Percentiles rank a stretch among this genome's conserved stretches.
Conservation (phyloP, 2,797 vertebrate genomes). For the Siniperca scherzeri region DNA sequence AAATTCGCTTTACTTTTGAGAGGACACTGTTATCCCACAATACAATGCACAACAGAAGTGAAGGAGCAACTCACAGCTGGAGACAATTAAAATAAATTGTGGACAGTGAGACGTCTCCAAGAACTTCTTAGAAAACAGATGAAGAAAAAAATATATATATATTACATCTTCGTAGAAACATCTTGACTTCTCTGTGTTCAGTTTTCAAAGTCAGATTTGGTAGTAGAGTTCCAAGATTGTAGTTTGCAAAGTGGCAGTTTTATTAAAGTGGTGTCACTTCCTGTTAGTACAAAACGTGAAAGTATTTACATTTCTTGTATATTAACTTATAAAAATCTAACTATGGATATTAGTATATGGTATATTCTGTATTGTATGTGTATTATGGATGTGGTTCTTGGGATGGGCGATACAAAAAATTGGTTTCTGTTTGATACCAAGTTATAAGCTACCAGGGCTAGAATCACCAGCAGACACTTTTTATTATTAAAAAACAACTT, state of each 20-base stretch:
- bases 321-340: neutral
- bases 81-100: neutral
- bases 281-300: neutral
- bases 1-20: neutral
- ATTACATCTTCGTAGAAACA: neutral
- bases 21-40: neutral
- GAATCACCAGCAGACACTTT: neutral
- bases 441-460: no score
- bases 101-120: neutral
- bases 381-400: neutral
- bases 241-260: neutral
- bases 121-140: neutral
- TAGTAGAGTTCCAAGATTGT: neutral
- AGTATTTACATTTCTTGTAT: neutral
- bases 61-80: slow-evolving; percentile 12
- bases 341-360: neutral
- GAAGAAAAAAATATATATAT: neutral
- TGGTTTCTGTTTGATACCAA: neutral
- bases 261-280: neutral
- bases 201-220: neutral
- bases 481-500: neutral
- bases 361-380: neutral
- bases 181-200: neutral
- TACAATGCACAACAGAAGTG: neutral
- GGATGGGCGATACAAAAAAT: neutral